Conservation (phyloP, 1,140 invertebrate species). For the Drosophila quadrilineata region DNA sequence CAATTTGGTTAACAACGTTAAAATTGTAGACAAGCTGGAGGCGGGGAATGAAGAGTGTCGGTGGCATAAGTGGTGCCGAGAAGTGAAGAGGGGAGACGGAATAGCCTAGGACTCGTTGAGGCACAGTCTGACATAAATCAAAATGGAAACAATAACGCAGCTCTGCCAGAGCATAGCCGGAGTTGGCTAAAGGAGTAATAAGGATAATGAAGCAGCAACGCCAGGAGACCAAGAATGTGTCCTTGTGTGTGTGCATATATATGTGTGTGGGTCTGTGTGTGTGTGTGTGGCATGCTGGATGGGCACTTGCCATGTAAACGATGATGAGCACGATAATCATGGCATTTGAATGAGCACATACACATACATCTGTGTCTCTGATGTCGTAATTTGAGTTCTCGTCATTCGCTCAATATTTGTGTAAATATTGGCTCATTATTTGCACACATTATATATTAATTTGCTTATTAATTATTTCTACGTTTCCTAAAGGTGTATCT, state of each 20-base stretch:
- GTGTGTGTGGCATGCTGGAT: constrained; percentile 56
- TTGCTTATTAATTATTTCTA: constrained; percentile 64
- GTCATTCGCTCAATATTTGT: constrained; percentile 55
- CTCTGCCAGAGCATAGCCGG: constrained; percentile 7
- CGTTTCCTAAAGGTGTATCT: constrained; percentile 23
- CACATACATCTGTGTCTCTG: constrained; percentile 13
- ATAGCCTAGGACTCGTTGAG: background rate
- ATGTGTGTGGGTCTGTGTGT: too few species aligned
- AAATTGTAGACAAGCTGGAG: constrained; percentile 63
- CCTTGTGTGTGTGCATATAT: too few species aligned
- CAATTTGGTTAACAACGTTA: constrained; percentile 80
- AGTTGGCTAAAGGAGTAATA: constrained; percentile 67
- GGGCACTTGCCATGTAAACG: constrained; percentile 68
- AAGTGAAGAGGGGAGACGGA: too few species aligned
- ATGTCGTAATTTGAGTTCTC: constrained; percentile 45
- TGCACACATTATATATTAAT: constrained; percentile 66
- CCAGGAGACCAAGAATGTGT: constrained; percentile 23
- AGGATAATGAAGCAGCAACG: constrained; percentile 75
- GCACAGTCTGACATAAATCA: constrained; percentile 68
- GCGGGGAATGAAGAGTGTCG: background rate
- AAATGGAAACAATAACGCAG: constrained; percentile 77
- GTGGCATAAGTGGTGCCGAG: too few species aligned
- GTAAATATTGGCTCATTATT: constrained; percentile 74
- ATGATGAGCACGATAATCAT: constrained; percentile 77
- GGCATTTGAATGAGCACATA: constrained; percentile 64